Percentiles rank a stretch among this genome's conserved stretches.
Conservation (phyloP, 2,888 invertebrate genomes). For the Fabriciana adippe region DNA sequence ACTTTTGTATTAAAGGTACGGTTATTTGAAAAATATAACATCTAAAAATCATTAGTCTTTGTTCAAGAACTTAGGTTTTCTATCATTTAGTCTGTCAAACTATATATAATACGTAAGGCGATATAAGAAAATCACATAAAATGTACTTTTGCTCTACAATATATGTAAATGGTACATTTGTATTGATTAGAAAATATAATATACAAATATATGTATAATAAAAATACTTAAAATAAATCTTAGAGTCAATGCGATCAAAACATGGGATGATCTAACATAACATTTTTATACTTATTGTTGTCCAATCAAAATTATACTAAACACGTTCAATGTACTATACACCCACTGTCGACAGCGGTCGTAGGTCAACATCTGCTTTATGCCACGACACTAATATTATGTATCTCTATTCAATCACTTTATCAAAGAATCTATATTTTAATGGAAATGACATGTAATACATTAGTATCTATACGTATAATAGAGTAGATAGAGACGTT, state of each 20-base stretch:
- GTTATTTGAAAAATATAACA: too few species aligned
- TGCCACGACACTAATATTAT: constrained; percentile 74
- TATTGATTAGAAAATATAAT: too few species aligned
- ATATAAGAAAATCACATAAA: too few species aligned
- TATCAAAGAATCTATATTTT: constrained; percentile 3
- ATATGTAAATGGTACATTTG: too few species aligned
- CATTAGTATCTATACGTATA: not conserved
- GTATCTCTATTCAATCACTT: constrained; percentile 80
- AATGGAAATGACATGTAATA: not conserved
- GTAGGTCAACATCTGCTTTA: constrained; percentile 66
- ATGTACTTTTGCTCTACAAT: too few species aligned
- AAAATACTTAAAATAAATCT: not conserved
- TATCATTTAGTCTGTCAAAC: too few species aligned
- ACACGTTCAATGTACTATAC: constrained; percentile 51
- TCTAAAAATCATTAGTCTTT: too few species aligned
- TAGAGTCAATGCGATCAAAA: constrained; percentile 30
- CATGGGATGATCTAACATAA: constrained; percentile 49
- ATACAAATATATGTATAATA: too few species aligned
- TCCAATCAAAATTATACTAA: constrained; percentile 39
- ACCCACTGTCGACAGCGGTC: constrained; percentile 57
- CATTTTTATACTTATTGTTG: constrained; percentile 32
- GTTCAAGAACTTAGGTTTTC: too few species aligned
- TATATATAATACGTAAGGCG: too few species aligned
- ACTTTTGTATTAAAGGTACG: too few species aligned
- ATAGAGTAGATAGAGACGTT: not conserved